Evolutionary conservation across 2,113 vertebrate species (phyloP).

Genomic region (Procavia capensis): DNA sequence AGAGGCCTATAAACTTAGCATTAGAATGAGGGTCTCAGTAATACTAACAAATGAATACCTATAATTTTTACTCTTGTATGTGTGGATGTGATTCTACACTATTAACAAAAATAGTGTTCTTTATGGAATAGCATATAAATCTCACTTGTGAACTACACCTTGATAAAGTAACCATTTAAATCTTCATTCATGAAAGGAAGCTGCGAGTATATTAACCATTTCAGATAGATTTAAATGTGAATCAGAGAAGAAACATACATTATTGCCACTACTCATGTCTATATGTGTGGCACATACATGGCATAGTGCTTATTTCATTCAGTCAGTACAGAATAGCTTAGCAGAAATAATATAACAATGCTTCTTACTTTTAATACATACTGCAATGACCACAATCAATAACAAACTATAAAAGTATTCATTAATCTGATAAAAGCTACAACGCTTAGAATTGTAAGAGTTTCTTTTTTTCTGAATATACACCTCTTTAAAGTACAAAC

Average conservation of each 20-base stretch:
- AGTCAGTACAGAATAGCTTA: background rate
- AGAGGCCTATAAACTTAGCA: background rate
- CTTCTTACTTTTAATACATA: constrained; percentile 41
- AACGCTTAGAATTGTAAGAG: constrained; percentile 17
- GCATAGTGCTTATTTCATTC: background rate
- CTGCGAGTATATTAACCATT: background rate
- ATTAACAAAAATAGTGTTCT: constrained; percentile 9
- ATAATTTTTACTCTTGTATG: background rate
- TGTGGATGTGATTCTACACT: background rate
- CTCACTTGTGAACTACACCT: too few species aligned
- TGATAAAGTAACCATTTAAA: too few species aligned
- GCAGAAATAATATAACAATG: constrained; percentile 12
- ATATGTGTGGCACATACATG: background rate
- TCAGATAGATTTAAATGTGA: constrained; percentile 15
- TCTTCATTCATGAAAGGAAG: background rate
- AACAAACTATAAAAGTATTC: constrained; percentile 47
- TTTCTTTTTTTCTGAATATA: background rate
- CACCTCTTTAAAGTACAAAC: constrained; percentile 19
- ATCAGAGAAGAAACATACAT: background rate
- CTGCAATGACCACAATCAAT: background rate
- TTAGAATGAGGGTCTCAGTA: background rate
- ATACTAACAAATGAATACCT: background rate
- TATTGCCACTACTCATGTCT: background rate
- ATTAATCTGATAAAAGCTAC: background rate
- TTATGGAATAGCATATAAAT: background rate